Evolutionary conservation across 2,113 vertebrate genomes (phyloP).

Genomic region (Dendropsophus ebraccatus): DNA sequence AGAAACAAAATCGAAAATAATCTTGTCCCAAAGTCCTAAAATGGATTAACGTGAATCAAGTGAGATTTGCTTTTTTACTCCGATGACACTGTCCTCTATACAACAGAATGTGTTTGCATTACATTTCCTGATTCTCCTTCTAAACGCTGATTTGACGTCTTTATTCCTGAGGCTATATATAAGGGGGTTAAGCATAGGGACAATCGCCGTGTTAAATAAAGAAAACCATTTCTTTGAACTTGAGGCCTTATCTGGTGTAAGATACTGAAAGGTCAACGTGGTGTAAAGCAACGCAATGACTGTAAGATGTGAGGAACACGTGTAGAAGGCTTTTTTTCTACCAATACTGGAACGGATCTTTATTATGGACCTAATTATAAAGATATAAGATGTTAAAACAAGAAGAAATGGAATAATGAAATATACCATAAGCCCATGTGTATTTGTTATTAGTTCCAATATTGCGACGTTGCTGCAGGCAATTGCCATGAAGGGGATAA

Average conservation of each 20-base stretch:
- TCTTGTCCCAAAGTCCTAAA: no score
- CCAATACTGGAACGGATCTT: no score
- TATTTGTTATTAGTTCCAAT: neutral
- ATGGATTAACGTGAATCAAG: no score
- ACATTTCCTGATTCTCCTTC: no score
- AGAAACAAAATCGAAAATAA: no score
- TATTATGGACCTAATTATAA: neutral
- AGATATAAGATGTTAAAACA: neutral
- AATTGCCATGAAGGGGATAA: neutral
- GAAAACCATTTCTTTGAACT: neutral
- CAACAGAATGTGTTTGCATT: no score
- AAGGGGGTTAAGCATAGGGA: neutral
- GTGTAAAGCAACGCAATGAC: neutral
- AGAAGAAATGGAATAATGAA: neutral
- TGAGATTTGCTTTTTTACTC: no score
- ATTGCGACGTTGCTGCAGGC: neutral
- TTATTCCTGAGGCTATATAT: no score
- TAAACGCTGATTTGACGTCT: no score
- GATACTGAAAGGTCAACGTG: neutral
- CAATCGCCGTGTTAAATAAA: neutral
- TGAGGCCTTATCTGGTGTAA: neutral
- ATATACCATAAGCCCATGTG: neutral
- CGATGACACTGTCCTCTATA: no score
- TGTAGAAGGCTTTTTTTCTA: no score
- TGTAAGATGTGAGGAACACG: no score